These are phyloP conservation scores for Hydrocynus forskahlii DNA, from an alignment of 2,797 vertebrate species.

Conservation along the genomic window DNA sequence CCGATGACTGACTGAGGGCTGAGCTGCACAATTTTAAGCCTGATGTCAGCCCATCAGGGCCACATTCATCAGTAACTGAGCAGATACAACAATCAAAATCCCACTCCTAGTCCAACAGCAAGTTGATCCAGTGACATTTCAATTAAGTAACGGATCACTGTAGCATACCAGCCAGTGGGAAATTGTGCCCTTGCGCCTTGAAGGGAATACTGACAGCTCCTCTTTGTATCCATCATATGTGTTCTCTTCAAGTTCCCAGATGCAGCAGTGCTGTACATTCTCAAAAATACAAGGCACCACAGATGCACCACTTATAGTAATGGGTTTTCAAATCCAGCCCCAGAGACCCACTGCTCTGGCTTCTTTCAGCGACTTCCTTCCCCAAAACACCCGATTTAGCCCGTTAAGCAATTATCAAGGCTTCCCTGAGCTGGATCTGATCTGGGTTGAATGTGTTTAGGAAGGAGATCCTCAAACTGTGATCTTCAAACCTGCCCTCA, in stretches of 20 bases:
- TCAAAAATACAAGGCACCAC: not conserved
- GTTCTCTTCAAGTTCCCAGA: not conserved
- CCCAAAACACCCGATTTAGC: not conserved
- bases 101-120: not conserved
- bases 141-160: not conserved
- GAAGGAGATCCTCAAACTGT: not conserved
- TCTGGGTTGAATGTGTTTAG: not conserved
- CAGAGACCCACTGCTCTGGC: not conserved
- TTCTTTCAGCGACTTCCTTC: not conserved
- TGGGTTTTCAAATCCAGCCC: not conserved
- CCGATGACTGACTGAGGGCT: not conserved
- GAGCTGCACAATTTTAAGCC: not conserved
- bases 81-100: not conserved
- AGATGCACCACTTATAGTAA: not conserved
- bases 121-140: slow-evolving; percentile 3
- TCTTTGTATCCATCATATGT: not conserved
- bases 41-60: not conserved
- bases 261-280: not conserved
- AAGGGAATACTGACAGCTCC: not conserved
- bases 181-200: too few species aligned
- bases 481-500: not conserved
- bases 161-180: not conserved
- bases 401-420: not conserved
- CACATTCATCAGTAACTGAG: not conserved
- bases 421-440: not conserved